Evolutionary conservation across 2,888 invertebrate species (phyloP).

Genomic region (Heteromyza rotundicornis): DNA sequence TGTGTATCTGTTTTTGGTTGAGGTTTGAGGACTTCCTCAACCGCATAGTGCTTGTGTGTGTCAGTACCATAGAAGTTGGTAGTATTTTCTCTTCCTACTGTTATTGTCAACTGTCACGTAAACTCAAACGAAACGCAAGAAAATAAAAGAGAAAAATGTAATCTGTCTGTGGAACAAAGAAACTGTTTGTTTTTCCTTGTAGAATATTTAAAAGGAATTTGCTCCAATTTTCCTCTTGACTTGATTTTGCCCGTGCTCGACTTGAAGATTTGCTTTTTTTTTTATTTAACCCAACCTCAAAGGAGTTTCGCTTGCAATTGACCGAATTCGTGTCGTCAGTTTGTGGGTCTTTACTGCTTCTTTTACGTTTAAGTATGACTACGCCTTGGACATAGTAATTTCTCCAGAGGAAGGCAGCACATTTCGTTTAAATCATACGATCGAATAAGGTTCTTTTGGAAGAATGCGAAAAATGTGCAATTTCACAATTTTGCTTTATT

Average conservation of each 20-base stretch:
- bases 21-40: too few species aligned
- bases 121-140: not conserved
- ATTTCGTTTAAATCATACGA: too few species aligned
- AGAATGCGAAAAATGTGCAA: too few species aligned
- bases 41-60: too few species aligned
- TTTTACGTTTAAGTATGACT: not conserved
- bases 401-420: not conserved
- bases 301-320: conserved; percentile 6
- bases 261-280: not conserved
- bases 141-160: not conserved
- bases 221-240: conserved; percentile 21
- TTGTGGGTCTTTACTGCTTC: not conserved
- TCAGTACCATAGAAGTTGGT: too few species aligned
- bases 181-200: too few species aligned
- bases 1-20: too few species aligned
- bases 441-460: too few species aligned
- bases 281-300: not conserved
- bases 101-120: not conserved
- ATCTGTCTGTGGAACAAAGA: not conserved
- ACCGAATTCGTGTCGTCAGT: conserved; percentile 13
- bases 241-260: conserved; percentile 4
- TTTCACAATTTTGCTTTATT: too few species aligned
- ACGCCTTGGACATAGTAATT: too few species aligned
- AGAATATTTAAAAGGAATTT: conserved; percentile 11
- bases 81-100: not conserved